A percentile compares a stretch with the other conserved stretches of the same genome.
Conservation (phyloP, 2,888 invertebrate genomes). For the Apotomis betuletana region DNA sequence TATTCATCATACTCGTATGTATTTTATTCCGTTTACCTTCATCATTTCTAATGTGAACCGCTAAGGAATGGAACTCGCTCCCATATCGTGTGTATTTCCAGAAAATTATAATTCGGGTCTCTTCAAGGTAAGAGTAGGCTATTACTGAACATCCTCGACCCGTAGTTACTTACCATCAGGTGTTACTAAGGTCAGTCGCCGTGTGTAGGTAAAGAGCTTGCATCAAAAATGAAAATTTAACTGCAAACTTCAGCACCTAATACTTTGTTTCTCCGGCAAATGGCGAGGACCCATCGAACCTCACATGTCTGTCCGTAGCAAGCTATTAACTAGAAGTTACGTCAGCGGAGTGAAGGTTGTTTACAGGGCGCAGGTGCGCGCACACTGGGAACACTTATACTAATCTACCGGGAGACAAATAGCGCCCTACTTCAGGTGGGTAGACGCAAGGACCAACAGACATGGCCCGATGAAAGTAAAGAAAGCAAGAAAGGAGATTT, state of each 20-base stretch:
- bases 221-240: not conserved
- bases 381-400: slow-evolving; percentile 63
- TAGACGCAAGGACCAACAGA: slow-evolving; percentile 39
- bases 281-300: slow-evolving; percentile 4
- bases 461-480: not conserved
- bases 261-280: not conserved
- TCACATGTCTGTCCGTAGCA: slow-evolving; percentile 19
- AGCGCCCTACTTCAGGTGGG: slow-evolving; percentile 59
- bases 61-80: too few species aligned
- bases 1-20: too few species aligned
- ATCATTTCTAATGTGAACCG: too few species aligned
- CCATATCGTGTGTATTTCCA: too few species aligned
- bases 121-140: too few species aligned
- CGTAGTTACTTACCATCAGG: too few species aligned
- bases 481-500: not conserved
- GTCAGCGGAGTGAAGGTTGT: slow-evolving; percentile 35
- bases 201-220: not conserved
- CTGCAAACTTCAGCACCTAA: not conserved
- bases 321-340: slow-evolving; percentile 36
- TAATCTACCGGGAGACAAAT: slow-evolving; percentile 77
- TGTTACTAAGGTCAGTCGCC: too few species aligned
- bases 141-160: too few species aligned
- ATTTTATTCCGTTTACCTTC: too few species aligned
- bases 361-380: slow-evolving; percentile 61
- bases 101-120: too few species aligned